Evolutionary conservation across 2,113 vertebrate species (phyloP), one percentile per base, ranked within the genome.

Genomic region (Epinephelus moara): DNA sequence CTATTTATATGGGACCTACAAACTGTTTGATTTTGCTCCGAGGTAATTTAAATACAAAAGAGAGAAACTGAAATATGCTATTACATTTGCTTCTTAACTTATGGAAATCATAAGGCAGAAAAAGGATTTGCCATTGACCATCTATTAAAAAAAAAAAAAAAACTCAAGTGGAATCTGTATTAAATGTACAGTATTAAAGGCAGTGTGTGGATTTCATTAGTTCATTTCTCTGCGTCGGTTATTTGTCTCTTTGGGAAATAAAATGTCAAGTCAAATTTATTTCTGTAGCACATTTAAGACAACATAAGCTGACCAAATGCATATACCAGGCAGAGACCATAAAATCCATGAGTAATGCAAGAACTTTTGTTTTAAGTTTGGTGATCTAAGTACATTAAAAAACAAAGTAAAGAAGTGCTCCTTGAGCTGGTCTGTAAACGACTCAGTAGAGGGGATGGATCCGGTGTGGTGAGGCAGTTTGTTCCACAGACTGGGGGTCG

Each of bases 171-270:
- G 77, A 81, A 80, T 89, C 81, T 93, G 87, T 92, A 91, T 87
- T 89, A 87, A 89, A 85, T 93, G 92, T 94, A 91, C 92, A 94
- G 88, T 91, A 92, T 93, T 93, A 92, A 94, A 93, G 85, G 77
- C 82, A 84, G 69, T 77, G 85, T 85, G 85, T 93, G 87, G 78
- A 85, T 88, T 92, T 90, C 40, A 80, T 78, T 13, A 3, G 2
- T 50, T 86, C 18, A 6, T 74, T 75, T 85, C 40, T 69, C 47
- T 82, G 70, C 18, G 42, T 88, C 49, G 5, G 0, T 75, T 89
- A 15, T 71, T 88, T 79, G 42, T 85, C 8, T 80, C 18, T 70
- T 17, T 47, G 52, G 25, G 6, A 61, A 81, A 70, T 53, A 19
- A 73, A 61, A 78, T 6, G 49, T 50, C 3, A 49, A 49, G 47